These are phyloP conservation scores for Ctena decussata DNA, from an alignment of 2,888 invertebrate species.

Conservation along the genomic window DNA sequence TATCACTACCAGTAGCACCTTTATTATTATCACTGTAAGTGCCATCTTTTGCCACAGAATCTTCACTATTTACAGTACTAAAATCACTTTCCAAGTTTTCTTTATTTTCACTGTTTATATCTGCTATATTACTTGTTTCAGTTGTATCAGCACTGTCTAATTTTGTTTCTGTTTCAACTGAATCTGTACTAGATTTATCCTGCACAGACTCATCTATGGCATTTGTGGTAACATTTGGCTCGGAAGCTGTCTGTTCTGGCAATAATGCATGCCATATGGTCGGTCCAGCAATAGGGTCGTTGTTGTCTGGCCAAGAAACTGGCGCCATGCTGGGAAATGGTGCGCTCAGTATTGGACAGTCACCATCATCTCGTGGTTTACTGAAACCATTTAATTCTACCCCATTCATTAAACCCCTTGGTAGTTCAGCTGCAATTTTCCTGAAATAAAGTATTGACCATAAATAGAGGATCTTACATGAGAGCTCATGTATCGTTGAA, in stretches of 20 bases:
- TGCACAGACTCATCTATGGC: background rate
- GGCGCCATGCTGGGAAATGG: conserved; percentile 49
- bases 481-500: too few relatives aligned
- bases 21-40: background rate
- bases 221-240: background rate
- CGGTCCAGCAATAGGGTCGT: conserved; percentile 32
- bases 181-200: background rate
- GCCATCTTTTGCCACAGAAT: background rate
- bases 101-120: background rate
- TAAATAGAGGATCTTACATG: too few relatives aligned
- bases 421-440: conserved; percentile 80
- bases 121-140: background rate
- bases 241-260: background rate
- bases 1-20: background rate
- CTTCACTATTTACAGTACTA: background rate
- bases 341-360: conserved; percentile 45
- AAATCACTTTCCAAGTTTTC: background rate
- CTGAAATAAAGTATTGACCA: conserved; percentile 66
- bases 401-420: conserved; percentile 78
- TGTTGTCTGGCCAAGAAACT: conserved; percentile 44
- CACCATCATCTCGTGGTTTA: conserved; percentile 26
- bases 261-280: conserved; percentile 40
- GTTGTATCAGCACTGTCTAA: background rate
- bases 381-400: conserved; percentile 75
- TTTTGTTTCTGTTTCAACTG: background rate